Base-by-base conservation (phyloP, 2,797 vertebrate genomes). In the Synanceia verrucosa region DNA sequence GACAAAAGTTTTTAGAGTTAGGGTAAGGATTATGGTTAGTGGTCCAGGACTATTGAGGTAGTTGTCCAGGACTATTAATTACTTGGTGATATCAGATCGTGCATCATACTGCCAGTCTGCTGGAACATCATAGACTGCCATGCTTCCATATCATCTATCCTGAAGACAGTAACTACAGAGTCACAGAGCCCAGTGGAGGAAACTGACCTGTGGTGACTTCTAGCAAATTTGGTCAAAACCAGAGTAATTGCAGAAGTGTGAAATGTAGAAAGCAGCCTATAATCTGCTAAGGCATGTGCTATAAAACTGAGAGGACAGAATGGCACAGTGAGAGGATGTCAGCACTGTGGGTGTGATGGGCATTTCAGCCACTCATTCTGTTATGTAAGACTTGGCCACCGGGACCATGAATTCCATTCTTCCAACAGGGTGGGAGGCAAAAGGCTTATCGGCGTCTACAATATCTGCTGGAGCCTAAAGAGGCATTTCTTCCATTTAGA, bases 361-460 rank as follows among this genome's bases (percentile, higher is more conserved):
- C 61, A 77, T 85, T 76, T 78, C 71, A 69, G 50, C 59, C 70
- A 70, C 53, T 76, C 62, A 62, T 43, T 51, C 62, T 73, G 77
- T 87, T 85, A 87, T 78, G 67, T 74, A 87, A 88, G 55, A 79
- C 72, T 76, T 85, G 79, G 77, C 81, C 66, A 72, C 65, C 18
- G 34, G 57, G 52, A 74, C 47, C 43, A 46, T 60, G 37, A 39
- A 78, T 75, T 76, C 9, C 68, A 65, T 76, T 76, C 52, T 51
- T 60, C 59, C 48, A 47, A 31, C 53, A 31, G 46, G 36, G 48
- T 57, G 19, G 53, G 68, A 82, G 58, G 73, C 47, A 47, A 39
- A n/a, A 59, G 50, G 48, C 70, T 81, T 76, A 73, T 79, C 76
- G 26, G 16, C 24, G 13, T 72, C 56, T 61, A 58, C 37, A 53